Conservation (phyloP, 2,113 vertebrate genomes). For the Recurvirostra avosetta region DNA sequence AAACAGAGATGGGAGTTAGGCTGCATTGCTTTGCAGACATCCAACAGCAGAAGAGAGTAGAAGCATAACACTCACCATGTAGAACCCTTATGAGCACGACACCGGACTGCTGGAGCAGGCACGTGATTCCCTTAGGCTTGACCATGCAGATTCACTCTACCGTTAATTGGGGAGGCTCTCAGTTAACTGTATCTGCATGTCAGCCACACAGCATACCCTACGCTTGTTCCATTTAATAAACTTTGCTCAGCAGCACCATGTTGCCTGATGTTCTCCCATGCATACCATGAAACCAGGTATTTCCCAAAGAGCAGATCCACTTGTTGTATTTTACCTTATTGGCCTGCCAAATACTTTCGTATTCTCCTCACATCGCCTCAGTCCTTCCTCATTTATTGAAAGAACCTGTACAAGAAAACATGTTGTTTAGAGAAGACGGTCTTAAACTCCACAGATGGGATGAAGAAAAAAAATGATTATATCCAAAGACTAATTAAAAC, state of each 20-base stretch:
- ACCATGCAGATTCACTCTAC: background rate
- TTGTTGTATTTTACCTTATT: conserved; percentile 81
- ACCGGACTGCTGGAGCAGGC: background rate
- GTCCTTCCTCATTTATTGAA: conserved; percentile 94
- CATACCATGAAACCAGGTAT: background rate
- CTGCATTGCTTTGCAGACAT: background rate
- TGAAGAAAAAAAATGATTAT: background rate
- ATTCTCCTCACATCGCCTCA: conserved; percentile 91
- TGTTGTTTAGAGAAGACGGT: background rate
- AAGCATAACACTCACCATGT: background rate
- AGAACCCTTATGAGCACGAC: background rate
- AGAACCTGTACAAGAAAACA: conserved; percentile 78
- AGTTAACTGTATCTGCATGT: background rate
- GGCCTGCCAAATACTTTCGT: conserved; percentile 92
- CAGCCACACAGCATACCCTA: background rate
- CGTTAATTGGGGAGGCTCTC: background rate
- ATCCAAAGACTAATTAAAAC: background rate
- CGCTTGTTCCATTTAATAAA: background rate
- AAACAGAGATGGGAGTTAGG: background rate
- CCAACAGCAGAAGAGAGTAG: background rate
- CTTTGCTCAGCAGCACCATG: background rate
- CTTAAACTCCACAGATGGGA: background rate
- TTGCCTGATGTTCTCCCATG: accelerated
- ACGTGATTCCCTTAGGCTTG: background rate
- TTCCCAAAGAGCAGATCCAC: background rate